phyloP scores from a whole-genome alignment of 2,888 invertebrate species.

The Bedellia somnulentella region DNA sequence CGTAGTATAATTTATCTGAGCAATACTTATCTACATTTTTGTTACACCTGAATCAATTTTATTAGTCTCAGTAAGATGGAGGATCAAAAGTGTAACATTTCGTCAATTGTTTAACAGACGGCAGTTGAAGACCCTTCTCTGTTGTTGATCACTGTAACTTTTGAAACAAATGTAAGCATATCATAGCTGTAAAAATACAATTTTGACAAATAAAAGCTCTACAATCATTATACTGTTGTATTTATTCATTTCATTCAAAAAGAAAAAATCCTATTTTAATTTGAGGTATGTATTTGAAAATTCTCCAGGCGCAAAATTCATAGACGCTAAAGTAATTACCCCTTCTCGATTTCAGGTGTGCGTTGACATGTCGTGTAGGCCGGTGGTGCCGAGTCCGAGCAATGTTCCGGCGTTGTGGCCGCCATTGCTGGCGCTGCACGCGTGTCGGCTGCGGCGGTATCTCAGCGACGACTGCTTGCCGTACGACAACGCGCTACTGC shows the following conservation, averaged over 20 bases:
- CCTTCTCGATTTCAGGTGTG: conserved; percentile 30
- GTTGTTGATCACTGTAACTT: conserved; percentile 64
- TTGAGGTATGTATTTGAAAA: conserved; percentile 3
- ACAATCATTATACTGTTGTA: conserved; percentile 54
- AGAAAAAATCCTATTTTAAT: too few species aligned
- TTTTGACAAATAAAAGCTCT: conserved; percentile 81
- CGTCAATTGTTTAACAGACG: conserved; percentile 48
- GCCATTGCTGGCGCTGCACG: conserved; percentile 47
- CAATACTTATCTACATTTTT: conserved; percentile 51
- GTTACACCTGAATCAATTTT: too few species aligned
- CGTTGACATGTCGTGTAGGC: conserved; percentile 44
- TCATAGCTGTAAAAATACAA: conserved; percentile 88
- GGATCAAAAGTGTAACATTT: conserved; percentile 41
- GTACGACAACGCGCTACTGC: conserved; percentile 37
- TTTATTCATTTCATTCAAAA: conserved; percentile 10
- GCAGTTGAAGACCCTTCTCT: conserved; percentile 31
- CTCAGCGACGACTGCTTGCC: conserved; percentile 54
- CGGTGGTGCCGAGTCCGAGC: conserved; percentile 28
- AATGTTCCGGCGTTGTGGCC: conserved; percentile 46
- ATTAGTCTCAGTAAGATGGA: conserved; percentile 35
- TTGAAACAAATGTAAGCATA: conserved; percentile 85
- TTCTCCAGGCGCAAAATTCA: conserved; percentile 6
- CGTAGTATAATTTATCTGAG: too few species aligned
- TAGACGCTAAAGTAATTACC: neutral
- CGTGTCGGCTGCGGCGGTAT: conserved; percentile 47